Conservation (phyloP, 2,888 invertebrate genomes). For the Scaptomyza reducta region DNA sequence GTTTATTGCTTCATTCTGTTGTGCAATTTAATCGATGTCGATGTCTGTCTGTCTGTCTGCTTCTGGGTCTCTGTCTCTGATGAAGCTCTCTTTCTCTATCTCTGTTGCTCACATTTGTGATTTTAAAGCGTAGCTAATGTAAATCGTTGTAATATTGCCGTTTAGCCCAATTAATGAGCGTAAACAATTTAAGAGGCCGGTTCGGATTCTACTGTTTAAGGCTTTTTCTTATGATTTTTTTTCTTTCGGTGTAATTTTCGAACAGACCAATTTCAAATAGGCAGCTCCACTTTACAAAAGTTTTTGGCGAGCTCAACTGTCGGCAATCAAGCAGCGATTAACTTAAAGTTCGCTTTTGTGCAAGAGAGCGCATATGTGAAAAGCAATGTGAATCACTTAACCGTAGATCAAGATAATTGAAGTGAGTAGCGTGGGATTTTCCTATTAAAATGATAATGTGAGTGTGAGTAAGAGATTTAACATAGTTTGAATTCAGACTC, state of each 20-base stretch:
- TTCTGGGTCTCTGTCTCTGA: background rate
- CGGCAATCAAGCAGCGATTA: constrained; percentile 9
- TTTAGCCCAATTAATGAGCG: constrained; percentile 70
- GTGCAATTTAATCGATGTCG: constrained; percentile 76
- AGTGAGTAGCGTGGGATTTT: background rate
- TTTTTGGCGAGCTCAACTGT: constrained; percentile 8
- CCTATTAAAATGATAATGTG: too few relatives aligned
- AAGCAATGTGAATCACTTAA: background rate
- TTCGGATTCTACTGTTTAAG: constrained; percentile 9
- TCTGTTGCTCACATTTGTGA: constrained; percentile 23
- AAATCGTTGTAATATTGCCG: constrained; percentile 71
- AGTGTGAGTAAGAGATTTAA: background rate
- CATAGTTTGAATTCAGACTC: background rate
- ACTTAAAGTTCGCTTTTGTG: constrained; percentile 1
- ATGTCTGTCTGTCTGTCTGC: constrained; percentile 49
- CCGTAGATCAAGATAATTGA: too few relatives aligned
- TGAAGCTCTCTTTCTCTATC: constrained; percentile 3
- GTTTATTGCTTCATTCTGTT: constrained; percentile 78
- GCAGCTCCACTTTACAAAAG: constrained; percentile 6
- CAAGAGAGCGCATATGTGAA: background rate
- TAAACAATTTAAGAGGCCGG: constrained; percentile 52
- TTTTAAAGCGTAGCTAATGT: constrained; percentile 76
- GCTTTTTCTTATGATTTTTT: constrained; percentile 7
- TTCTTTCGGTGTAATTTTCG: constrained; percentile 5
- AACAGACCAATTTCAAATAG: constrained; percentile 10